Percentiles rank a stretch among this genome's conserved stretches.
Conservation (phyloP, 1,140 invertebrate species). For the Melitaea cinxia region DNA sequence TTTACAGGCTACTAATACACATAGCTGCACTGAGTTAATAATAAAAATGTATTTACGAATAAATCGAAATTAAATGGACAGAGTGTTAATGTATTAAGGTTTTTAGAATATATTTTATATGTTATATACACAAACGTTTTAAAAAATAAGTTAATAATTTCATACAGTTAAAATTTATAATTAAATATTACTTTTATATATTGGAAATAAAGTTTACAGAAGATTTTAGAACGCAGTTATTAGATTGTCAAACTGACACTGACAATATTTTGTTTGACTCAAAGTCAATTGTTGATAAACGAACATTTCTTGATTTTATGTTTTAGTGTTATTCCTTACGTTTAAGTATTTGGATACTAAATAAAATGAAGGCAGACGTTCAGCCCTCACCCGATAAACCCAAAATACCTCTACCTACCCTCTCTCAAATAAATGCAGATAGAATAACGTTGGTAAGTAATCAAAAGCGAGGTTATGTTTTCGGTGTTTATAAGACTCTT, state of each 20-base stretch:
- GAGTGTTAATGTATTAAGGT: too few species aligned
- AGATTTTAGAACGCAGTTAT: background rate
- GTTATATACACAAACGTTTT: too few species aligned
- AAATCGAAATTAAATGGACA: too few species aligned
- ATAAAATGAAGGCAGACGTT: conserved; percentile 64
- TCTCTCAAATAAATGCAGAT: conserved; percentile 93
- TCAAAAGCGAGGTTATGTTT: conserved; percentile 60
- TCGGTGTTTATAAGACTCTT: background rate
- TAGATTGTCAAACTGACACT: conserved; percentile 25
- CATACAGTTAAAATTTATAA: too few species aligned
- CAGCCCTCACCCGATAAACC: conserved; percentile 69
- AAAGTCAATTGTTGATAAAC: conserved; percentile 39
- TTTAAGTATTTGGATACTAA: conserved; percentile 2
- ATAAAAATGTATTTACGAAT: too few species aligned
- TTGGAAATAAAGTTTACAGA: background rate
- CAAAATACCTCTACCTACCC: conserved; percentile 86
- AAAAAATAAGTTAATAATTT: too few species aligned
- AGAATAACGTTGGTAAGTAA: conserved; percentile 88
- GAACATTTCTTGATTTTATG: conserved; percentile 23
- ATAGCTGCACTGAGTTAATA: too few species aligned
- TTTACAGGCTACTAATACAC: too few species aligned
- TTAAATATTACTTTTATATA: too few species aligned
- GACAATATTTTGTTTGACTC: conserved; percentile 35
- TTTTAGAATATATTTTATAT: too few species aligned
- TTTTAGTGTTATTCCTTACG: conserved; percentile 17